These are phyloP conservation scores for Darevskia nairensis DNA, from an alignment of 2,797 vertebrate species.

Conservation along the genomic window DNA sequence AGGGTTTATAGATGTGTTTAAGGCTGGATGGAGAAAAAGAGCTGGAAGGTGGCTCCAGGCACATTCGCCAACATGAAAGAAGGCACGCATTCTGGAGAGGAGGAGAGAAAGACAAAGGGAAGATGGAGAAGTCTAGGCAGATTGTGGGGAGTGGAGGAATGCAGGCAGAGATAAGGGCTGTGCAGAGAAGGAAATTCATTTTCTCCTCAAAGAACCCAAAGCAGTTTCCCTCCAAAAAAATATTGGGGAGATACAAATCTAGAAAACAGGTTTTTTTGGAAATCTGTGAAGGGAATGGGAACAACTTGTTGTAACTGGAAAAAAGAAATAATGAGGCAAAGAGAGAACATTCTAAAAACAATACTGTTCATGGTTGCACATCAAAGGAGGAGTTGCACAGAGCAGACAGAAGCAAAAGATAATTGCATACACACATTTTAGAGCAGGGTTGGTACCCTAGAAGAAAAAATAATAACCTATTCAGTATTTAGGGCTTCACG, in stretches of 20 bases:
- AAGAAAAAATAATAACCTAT: background rate
- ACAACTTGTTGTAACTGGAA: constrained; percentile 10
- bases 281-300: background rate
- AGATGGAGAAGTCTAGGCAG: constrained; percentile 29
- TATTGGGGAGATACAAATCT: background rate
- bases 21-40: constrained; percentile 67
- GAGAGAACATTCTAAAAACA: constrained; percentile 2
- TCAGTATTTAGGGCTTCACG: background rate
- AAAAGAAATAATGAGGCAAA: constrained; percentile 41
- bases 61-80: constrained; percentile 64
- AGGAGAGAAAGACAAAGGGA: background rate
- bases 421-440: background rate
- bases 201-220: constrained; percentile 47
- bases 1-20: constrained; percentile 52
- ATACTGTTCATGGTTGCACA: background rate
- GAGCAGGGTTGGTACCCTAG: background rate
- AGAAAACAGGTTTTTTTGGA: background rate
- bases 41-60: constrained; percentile 60
- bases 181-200: constrained; percentile 53
- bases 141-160: constrained; percentile 63
- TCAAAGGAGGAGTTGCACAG: constrained; percentile 29
- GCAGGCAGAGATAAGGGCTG: constrained; percentile 49
- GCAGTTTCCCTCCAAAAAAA: background rate
- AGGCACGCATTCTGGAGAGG: constrained; percentile 54
- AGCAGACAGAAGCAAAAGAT: constrained; percentile 30